A percentile compares a stretch with the other conserved stretches of the same genome.
phyloP scores from a whole-genome alignment of 2,888 invertebrate genomes.

The Acronicta alni region DNA sequence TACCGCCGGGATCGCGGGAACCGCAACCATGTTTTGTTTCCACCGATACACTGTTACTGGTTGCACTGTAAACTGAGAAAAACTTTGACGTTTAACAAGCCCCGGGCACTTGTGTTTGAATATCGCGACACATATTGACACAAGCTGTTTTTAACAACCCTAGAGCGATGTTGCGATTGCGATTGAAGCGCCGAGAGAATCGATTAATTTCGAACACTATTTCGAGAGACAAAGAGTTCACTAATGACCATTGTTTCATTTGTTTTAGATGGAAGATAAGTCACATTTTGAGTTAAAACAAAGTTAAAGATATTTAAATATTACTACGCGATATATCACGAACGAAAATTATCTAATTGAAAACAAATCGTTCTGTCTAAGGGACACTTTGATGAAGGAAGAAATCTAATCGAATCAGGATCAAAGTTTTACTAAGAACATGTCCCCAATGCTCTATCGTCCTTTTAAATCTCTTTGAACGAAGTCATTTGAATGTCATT shows the following conservation, averaged over 20 bases:
- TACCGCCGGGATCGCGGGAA: slow-evolving; percentile 55
- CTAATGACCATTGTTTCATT: slow-evolving; percentile 14
- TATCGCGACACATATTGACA: slow-evolving; percentile 18
- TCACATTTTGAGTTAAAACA: slow-evolving; percentile 13
- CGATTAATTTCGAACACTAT: slow-evolving; percentile 16
- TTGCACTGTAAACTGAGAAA: slow-evolving; percentile 55
- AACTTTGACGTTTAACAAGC: slow-evolving; percentile 49
- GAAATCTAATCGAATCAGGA: too few relatives aligned
- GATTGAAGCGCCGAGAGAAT: slow-evolving; percentile 17
- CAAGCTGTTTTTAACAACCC: slow-evolving; percentile 16
- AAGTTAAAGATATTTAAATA: slow-evolving; percentile 12
- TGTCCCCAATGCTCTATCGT: too few relatives aligned
- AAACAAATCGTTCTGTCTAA: too few relatives aligned
- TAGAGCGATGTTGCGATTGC: slow-evolving; percentile 11
- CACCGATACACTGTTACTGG: slow-evolving; percentile 68
- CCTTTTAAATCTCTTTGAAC: too few relatives aligned
- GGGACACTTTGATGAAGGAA: too few relatives aligned
- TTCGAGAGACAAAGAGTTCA: slow-evolving; percentile 11
- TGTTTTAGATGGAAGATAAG: slow-evolving; percentile 14
- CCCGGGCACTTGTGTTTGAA: slow-evolving; percentile 18
- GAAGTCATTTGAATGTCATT: too few relatives aligned
- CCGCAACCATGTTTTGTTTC: slow-evolving; percentile 63
- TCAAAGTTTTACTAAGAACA: too few relatives aligned
- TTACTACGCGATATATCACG: too few relatives aligned
- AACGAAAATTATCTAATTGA: too few relatives aligned